Evolutionary conservation across 2,888 invertebrate species (phyloP).

Genomic region (Microplitis manilae): DNA sequence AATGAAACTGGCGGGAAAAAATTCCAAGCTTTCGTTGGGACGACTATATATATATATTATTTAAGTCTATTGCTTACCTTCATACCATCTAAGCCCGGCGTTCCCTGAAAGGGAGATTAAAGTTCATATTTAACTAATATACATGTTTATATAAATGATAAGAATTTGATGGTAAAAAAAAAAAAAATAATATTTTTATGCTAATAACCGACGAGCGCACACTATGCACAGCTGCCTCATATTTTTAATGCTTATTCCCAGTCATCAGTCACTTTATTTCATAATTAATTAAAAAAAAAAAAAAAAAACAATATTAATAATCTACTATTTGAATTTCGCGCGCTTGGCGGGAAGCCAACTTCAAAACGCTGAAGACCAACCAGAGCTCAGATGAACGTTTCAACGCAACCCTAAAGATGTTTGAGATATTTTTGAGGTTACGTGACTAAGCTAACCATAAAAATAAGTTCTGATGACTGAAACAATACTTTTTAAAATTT

Average conservation of each 20-base stretch:
- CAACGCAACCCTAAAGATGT: too few relatives aligned
- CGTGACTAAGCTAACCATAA: too few relatives aligned
- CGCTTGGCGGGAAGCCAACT: too few relatives aligned
- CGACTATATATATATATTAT: too few relatives aligned
- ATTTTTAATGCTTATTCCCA: slow-evolving; percentile 32
- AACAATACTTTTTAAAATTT: too few relatives aligned
- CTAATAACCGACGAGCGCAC: slow-evolving; percentile 54
- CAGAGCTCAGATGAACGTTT: too few relatives aligned
- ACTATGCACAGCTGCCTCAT: slow-evolving; percentile 49
- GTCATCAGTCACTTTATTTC: slow-evolving; percentile 29
- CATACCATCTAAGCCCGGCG: slow-evolving; percentile 95
- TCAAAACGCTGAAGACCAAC: too few relatives aligned
- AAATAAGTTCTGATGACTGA: too few relatives aligned
- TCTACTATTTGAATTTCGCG: background rate
- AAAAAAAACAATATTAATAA: background rate
- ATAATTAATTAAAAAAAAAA: background rate
- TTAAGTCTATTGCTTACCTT: slow-evolving; percentile 79
- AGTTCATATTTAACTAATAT: slow-evolving; percentile 39
- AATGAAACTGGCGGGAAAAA: too few relatives aligned
- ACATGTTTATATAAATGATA: slow-evolving; percentile 20
- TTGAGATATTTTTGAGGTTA: too few relatives aligned
- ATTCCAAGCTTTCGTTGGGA: too few relatives aligned
- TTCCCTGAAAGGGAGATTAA: slow-evolving; percentile 80
- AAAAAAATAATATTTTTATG: slow-evolving; percentile 39
- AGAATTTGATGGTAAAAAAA: slow-evolving; percentile 44